Evolutionary conservation across 2,888 invertebrate genomes (phyloP), one percentile per base, ranked within the genome.

Genomic region (Tetragonisca angustula): DNA sequence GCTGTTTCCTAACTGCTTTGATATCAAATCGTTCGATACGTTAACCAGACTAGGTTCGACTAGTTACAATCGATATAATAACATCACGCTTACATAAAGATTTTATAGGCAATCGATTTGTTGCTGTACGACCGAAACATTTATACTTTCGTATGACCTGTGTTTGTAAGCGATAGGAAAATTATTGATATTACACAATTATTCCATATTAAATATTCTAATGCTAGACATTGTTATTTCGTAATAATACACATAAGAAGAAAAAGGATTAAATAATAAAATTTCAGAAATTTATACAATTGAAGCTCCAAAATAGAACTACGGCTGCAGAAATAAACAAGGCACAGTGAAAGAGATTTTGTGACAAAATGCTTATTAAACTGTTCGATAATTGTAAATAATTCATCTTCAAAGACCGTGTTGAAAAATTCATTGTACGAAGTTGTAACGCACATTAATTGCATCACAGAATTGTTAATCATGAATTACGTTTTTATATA

Each of bases 21-120:
- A 52, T 70, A 36, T 24, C 17, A 36, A 43, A 19, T 65, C 59
- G 6, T 59, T 49, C n/a, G 11, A 43, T 59, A 67, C 13, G 11
- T 17, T 21, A 27, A 27, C 49, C 54, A 65, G 54, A 27, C 62
- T 15, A 59, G 56, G 3, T 49, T 21, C 76, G 24, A 78, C 67
- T 73, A 59, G 15, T 72, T 19, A 50, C 21, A 50, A 72, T 70
- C 70, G 64, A 70, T 52, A 78, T 73, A 77, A 52, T 52, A 52
- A 2, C 6, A 43, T 9, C 43, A 43, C 43, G 43, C 43, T 43
- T 43, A 9, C 43, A 36, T 71, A 61, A 78, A 85, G 87, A 89
- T 86, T 88, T 86, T 68, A 56, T 56, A 15, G 70, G 61, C 62
- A 56, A 68, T 71, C 67, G 68, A 49, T 71, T n/a, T 32, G 59